Evolutionary conservation across 2,113 vertebrate genomes (phyloP).

Genomic region (Cyanistes caeruleus): DNA sequence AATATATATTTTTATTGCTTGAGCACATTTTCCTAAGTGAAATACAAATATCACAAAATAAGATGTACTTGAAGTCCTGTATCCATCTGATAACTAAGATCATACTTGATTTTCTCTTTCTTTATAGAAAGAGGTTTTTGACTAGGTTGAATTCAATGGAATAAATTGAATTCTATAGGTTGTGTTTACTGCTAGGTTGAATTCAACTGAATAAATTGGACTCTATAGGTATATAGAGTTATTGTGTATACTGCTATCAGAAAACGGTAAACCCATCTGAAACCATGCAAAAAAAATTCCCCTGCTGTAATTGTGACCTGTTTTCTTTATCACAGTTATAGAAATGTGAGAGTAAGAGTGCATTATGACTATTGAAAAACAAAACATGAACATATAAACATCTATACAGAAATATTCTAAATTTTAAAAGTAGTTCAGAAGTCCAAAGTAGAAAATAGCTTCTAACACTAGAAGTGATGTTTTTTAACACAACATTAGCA

Average conservation of each 20-base stretch:
- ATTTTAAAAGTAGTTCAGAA: not conserved
- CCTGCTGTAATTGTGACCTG: not conserved
- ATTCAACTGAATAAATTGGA: not conserved
- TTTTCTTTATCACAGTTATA: not conserved
- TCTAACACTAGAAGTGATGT: not conserved
- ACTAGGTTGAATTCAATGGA: not conserved
- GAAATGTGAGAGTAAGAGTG: not conserved
- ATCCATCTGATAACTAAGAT: not conserved
- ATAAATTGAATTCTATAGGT: not conserved
- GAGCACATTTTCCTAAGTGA: not conserved
- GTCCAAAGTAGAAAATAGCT: not conserved
- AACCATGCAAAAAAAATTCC: not conserved
- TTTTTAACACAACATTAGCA: fast-evolving
- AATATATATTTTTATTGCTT: not conserved
- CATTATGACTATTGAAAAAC: not conserved
- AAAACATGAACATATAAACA: not conserved
- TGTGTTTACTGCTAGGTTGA: not conserved
- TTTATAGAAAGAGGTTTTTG: not conserved
- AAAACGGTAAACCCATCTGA: not conserved
- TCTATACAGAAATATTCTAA: not conserved
- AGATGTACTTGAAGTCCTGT: not conserved
- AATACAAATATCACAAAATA: not conserved
- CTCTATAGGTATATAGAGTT: not conserved
- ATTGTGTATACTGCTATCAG: not conserved
- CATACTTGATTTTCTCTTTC: not conserved